Percentiles rank a stretch among this genome's conserved stretches.
phyloP scores from a whole-genome alignment of 2,113 vertebrate species.

The Pterophyllum scalare region DNA sequence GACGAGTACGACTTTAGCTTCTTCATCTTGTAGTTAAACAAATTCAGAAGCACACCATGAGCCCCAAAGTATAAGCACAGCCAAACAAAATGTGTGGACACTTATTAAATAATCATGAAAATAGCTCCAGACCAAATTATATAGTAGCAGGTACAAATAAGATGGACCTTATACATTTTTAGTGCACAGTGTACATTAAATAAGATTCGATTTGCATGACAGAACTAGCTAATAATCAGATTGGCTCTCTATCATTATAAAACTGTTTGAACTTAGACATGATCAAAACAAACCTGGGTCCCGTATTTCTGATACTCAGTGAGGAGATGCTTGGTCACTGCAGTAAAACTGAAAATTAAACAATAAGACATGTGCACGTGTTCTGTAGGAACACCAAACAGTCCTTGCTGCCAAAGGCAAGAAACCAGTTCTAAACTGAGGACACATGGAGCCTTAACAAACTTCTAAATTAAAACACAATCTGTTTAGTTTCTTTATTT shows the following conservation, averaged over 20 bases:
- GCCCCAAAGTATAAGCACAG: not conserved
- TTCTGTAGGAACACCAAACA: no score
- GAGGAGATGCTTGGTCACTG: not conserved
- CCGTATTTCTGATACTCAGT: not conserved
- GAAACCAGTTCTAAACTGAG: no score
- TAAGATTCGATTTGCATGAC: not conserved
- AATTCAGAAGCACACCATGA: fast-evolving
- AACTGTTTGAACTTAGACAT: not conserved
- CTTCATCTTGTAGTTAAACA: not conserved
- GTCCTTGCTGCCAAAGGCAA: no score
- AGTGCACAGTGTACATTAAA: not conserved
- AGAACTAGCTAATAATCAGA: not conserved
- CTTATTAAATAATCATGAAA: not conserved
- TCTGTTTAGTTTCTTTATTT: no score
- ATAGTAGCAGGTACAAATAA: not conserved
- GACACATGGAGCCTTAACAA: no score
- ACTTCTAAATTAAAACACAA: no score
- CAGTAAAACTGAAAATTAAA: no score
- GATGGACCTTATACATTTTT: not conserved
- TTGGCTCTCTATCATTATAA: fast-evolving
- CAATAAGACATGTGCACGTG: no score
- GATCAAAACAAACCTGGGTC: not conserved
- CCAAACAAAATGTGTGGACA: not conserved
- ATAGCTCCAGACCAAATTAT: not conserved
- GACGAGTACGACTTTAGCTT: not conserved